Evolutionary conservation across 2,888 invertebrate genomes (phyloP).

Genomic region (Clitarchus hookeri): DNA sequence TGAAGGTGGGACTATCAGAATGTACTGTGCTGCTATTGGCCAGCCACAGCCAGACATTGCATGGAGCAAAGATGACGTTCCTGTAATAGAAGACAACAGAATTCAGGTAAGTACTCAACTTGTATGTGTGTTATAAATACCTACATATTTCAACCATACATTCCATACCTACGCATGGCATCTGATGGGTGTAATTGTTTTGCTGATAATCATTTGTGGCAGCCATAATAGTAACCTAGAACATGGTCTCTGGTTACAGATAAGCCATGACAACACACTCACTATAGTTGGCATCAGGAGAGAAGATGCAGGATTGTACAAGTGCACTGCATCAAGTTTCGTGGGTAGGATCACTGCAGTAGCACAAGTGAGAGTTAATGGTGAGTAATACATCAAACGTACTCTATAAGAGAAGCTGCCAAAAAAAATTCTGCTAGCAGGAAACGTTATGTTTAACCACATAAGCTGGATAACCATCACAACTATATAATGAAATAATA

Average conservation of each 20-base stretch:
- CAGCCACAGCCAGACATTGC: constrained; percentile 70
- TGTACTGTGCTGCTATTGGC: constrained; percentile 69
- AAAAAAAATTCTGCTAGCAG: no score
- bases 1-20: constrained; percentile 58
- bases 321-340: constrained; percentile 74
- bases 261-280: constrained; percentile 68
- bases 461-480: no score
- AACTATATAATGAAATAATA: no score
- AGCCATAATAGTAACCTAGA: neutral
- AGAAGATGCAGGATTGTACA: constrained; percentile 72
- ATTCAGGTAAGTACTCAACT: constrained; percentile 44
- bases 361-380: constrained; percentile 69
- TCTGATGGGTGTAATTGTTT: no score
- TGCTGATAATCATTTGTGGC: no score
- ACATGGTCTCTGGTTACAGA: constrained; percentile 45
- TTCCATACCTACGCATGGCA: no score
- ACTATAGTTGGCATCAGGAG: constrained; percentile 63
- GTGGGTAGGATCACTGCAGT: constrained; percentile 68
- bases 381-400: no score
- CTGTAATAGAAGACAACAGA: constrained; percentile 46
- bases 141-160: no score
- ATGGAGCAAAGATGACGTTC: constrained; percentile 74
- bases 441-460: no score
- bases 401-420: no score
- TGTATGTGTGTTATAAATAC: no score